Evolutionary conservation across 2,888 invertebrate species (phyloP).

Genomic region (Eumerus sabulonum): DNA sequence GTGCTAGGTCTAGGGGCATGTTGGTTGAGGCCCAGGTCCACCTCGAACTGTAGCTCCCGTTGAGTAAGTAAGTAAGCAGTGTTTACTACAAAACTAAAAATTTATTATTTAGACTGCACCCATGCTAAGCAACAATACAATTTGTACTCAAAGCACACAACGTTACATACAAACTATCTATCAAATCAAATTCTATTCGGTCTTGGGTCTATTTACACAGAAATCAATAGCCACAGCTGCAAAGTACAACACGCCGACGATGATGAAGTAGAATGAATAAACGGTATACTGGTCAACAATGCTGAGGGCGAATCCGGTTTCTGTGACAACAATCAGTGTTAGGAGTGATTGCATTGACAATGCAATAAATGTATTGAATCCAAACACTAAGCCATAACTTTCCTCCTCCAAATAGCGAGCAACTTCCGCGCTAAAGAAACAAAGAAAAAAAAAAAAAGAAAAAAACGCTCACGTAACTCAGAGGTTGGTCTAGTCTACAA

Average conservation of each 20-base stretch:
- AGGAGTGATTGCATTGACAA: constrained; percentile 88
- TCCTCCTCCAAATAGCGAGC: constrained; percentile 89
- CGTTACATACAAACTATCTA: too few species aligned
- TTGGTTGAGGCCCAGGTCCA: too few species aligned
- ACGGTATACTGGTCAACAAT: constrained; percentile 75
- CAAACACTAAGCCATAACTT: constrained; percentile 94
- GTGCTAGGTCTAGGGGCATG: too few species aligned
- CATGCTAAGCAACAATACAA: too few species aligned
- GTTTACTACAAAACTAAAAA: too few species aligned
- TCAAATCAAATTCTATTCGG: too few species aligned
- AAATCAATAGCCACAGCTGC: constrained; percentile 68
- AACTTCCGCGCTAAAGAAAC: constrained; percentile 91
- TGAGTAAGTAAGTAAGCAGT: too few species aligned
- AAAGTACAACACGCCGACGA: constrained; percentile 74
- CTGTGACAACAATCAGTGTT: constrained; percentile 80
- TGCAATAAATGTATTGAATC: constrained; percentile 91
- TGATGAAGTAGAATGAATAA: constrained; percentile 77
- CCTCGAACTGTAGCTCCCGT: too few species aligned
- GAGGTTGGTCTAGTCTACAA: not conserved
- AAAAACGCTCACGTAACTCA: not conserved
- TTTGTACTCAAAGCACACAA: too few species aligned
- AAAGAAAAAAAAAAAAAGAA: constrained; percentile 72
- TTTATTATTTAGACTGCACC: too few species aligned
- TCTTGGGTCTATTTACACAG: too few species aligned
- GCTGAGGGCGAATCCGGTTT: constrained; percentile 73